Percentiles rank a stretch among this genome's conserved stretches.
Evolutionary conservation across 2,888 invertebrate genomes (phyloP).

Genomic region (Caenorhabditis wallacei): DNA sequence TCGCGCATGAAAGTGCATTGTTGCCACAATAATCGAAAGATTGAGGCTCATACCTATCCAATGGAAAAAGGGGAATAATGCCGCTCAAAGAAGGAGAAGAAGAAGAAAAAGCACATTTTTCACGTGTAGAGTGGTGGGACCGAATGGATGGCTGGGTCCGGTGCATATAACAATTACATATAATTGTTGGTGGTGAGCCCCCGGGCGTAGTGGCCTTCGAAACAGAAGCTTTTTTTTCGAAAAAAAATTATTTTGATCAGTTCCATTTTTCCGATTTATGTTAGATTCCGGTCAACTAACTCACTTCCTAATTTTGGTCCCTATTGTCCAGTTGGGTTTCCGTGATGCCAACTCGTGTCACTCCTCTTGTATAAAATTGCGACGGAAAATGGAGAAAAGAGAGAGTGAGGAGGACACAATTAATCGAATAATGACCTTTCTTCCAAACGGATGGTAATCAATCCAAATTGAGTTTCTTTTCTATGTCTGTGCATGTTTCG

Average conservation of each 20-base stretch:
- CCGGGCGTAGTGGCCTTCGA: background rate
- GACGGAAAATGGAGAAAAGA: conserved; percentile 27
- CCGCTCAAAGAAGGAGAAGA: conserved; percentile 8
- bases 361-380: conserved; percentile 34
- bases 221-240: background rate
- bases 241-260: background rate
- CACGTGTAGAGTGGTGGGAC: conserved; percentile 45
- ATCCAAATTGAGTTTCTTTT: conserved; percentile 67
- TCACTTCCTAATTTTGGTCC: conserved; percentile 32
- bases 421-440: conserved; percentile 67
- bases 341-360: conserved; percentile 1
- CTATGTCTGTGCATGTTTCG: conserved; percentile 30
- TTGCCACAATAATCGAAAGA: conserved; percentile 21
- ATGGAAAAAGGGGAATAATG: conserved; percentile 9
- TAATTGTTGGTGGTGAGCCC: conserved; percentile 55
- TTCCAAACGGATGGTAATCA: conserved; percentile 65
- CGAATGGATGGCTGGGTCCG: conserved; percentile 56
- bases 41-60: conserved; percentile 23
- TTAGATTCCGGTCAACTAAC: background rate
- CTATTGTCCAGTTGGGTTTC: conserved; percentile 27
- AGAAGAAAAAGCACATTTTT: conserved; percentile 59
- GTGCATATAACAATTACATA: conserved; percentile 65
- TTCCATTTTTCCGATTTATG: background rate
- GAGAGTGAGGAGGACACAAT: conserved; percentile 29
- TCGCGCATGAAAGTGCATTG: conserved; percentile 50